Evolutionary conservation across 2,888 invertebrate genomes (phyloP).

Genomic region (Drosophila kambysellisi): DNA sequence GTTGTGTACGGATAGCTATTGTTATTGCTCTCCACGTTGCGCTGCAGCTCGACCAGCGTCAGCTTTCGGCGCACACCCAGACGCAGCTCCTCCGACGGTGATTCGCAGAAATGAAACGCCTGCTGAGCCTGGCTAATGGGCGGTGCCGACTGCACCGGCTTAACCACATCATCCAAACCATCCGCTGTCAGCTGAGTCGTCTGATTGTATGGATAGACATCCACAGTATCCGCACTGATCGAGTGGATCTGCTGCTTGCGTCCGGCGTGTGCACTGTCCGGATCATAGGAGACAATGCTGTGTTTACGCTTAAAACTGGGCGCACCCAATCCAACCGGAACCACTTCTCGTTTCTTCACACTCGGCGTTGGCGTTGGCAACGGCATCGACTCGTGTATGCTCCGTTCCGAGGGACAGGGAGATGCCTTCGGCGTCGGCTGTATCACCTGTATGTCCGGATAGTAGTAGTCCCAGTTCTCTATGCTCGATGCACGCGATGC

Average conservation of each 20-base stretch:
- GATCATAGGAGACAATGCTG: conserved; percentile 84
- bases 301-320: conserved; percentile 81
- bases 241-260: conserved; percentile 84
- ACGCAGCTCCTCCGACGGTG: conserved; percentile 82
- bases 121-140: conserved; percentile 60
- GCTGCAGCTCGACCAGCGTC: conserved; percentile 80
- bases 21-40: conserved; percentile 77
- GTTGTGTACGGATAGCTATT: conserved; percentile 78
- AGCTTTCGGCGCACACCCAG: conserved; percentile 82
- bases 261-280: conserved; percentile 82
- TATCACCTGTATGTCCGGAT: conserved; percentile 90
- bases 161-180: conserved; percentile 48
- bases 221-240: conserved; percentile 83
- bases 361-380: conserved; percentile 20
- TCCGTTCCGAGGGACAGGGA: conserved; percentile 90
- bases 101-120: conserved; percentile 75
- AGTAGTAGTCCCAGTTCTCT: conserved; percentile 87
- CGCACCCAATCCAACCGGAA: conserved; percentile 43
- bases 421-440: conserved; percentile 94
- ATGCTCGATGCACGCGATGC: conserved; percentile 83
- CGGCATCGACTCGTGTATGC: conserved; percentile 69
- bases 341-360: neutral
- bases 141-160: conserved; percentile 63
- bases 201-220: conserved; percentile 82
- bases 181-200: conserved; percentile 25